Evolutionary conservation across 2,888 invertebrate genomes (phyloP).

Genomic region (Limnephilus marmoratus): DNA sequence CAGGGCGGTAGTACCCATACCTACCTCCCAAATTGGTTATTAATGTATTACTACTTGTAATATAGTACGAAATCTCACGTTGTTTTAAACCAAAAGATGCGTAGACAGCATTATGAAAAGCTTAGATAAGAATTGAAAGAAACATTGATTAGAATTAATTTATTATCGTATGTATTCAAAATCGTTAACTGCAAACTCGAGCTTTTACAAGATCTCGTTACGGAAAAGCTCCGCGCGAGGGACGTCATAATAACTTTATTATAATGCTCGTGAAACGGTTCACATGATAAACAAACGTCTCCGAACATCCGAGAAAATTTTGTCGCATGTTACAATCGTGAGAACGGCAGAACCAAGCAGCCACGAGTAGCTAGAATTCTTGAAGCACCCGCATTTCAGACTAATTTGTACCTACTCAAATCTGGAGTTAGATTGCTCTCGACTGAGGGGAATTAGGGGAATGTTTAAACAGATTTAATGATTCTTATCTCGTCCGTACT

Average conservation of each 20-base stretch:
- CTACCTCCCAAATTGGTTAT: too few relatives aligned
- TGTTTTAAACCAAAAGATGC: too few relatives aligned
- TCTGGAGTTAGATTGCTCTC: slow-evolving; percentile 33
- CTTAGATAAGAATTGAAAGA: too few relatives aligned
- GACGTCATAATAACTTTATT: not conserved
- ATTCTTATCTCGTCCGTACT: slow-evolving; percentile 49
- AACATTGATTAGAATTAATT: too few relatives aligned
- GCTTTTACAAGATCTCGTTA: not conserved
- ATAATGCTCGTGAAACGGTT: not conserved
- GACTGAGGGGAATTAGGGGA: slow-evolving; percentile 37
- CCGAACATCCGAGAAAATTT: not conserved
- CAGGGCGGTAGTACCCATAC: too few relatives aligned
- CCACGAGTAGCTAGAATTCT: not conserved
- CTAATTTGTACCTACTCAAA: slow-evolving; percentile 37
- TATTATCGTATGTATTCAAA: too few relatives aligned
- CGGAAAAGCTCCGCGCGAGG: not conserved
- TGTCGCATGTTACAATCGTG: slow-evolving; percentile 10
- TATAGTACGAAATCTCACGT: too few relatives aligned
- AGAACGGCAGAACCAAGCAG: slow-evolving; percentile 4
- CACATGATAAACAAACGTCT: not conserved
- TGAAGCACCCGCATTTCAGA: slow-evolving; percentile 40
- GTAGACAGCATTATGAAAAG: too few relatives aligned
- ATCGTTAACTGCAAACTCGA: not conserved
- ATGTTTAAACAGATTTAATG: slow-evolving; percentile 38
- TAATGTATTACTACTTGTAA: too few relatives aligned